These are phyloP conservation scores for Hirundo rustica DNA, from an alignment of 2,797 vertebrate species.

Conservation along the genomic window DNA sequence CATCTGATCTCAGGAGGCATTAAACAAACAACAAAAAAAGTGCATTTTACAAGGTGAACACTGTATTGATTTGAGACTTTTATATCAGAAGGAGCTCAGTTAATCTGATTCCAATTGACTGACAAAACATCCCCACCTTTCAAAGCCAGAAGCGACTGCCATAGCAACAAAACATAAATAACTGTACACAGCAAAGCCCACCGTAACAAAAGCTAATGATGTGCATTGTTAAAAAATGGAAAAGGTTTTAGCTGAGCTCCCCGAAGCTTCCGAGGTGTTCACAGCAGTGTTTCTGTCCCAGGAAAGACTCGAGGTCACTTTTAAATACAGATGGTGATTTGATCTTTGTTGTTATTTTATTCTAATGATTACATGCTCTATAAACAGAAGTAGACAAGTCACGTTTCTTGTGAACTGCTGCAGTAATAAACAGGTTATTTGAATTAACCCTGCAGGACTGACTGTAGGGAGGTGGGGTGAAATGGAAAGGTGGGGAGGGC, in stretches of 20 bases:
- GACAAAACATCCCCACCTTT: neutral
- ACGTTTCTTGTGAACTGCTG: neutral
- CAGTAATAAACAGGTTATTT: slow-evolving; percentile 17
- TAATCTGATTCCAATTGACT: slow-evolving; percentile 14
- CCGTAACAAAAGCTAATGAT: neutral
- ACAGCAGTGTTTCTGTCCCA: neutral
- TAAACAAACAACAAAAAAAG: neutral
- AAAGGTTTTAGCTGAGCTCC: neutral
- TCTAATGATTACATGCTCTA: slow-evolving; percentile 52
- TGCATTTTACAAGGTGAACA: slow-evolving; percentile 26
- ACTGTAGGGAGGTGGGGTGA: neutral
- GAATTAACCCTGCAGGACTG: neutral
- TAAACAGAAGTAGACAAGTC: slow-evolving; percentile 32
- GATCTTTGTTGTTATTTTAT: slow-evolving; percentile 51
- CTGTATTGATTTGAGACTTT: slow-evolving; percentile 34
- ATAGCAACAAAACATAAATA: slow-evolving; percentile 7
- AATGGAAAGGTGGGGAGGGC: neutral
- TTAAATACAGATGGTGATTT: slow-evolving; percentile 12
- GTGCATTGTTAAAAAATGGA: neutral
- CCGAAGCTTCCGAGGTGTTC: neutral
- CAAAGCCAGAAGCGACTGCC: neutral
- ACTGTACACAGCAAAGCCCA: neutral
- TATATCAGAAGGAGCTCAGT: slow-evolving; percentile 28
- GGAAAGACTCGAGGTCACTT: slow-evolving; percentile 13
- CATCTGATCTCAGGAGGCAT: slow-evolving; percentile 19